Percentiles rank a stretch among this genome's conserved stretches.
phyloP scores from a whole-genome alignment of 2,888 invertebrate species.

The Lydus trimaculatus region DNA sequence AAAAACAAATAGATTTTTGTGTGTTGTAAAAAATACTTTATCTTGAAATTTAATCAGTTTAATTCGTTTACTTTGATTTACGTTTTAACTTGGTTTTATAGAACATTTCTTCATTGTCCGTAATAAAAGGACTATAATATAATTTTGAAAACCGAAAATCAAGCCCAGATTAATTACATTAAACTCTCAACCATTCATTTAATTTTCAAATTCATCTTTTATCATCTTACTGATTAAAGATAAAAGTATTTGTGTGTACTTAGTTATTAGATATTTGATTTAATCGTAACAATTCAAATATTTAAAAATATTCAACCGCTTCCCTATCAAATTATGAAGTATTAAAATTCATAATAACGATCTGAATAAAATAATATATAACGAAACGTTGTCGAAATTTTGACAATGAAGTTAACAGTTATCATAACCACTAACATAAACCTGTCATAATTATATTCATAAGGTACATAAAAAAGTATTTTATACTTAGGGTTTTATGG shows the following conservation, averaged over 20 bases:
- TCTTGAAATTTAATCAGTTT: constrained; percentile 20
- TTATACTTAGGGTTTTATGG: constrained; percentile 52
- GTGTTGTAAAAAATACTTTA: background rate
- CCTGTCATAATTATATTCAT: constrained; percentile 53
- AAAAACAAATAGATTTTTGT: no score
- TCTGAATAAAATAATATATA: no score
- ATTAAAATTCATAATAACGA: no score
- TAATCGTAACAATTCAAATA: background rate
- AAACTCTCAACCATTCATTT: constrained; percentile 22
- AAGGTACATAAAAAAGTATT: constrained; percentile 52
- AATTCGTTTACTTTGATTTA: constrained; percentile 21
- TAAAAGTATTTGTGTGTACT: constrained; percentile 25
- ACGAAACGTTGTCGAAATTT: background rate
- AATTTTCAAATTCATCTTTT: constrained; percentile 13
- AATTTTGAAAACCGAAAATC: constrained; percentile 24
- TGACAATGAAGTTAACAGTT: constrained; percentile 12
- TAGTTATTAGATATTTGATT: constrained; percentile 1
- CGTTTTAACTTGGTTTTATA: background rate
- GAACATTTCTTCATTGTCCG: background rate
- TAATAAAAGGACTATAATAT: constrained; percentile 23
- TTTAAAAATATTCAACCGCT: background rate
- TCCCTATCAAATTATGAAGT: no score
- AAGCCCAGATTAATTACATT: constrained; percentile 26
- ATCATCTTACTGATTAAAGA: constrained; percentile 12
- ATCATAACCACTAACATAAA: constrained; percentile 37